A percentile compares a stretch with the other conserved stretches of the same genome.
phyloP scores from a whole-genome alignment of 2,888 invertebrate genomes.

The Achlya flavicornis region DNA sequence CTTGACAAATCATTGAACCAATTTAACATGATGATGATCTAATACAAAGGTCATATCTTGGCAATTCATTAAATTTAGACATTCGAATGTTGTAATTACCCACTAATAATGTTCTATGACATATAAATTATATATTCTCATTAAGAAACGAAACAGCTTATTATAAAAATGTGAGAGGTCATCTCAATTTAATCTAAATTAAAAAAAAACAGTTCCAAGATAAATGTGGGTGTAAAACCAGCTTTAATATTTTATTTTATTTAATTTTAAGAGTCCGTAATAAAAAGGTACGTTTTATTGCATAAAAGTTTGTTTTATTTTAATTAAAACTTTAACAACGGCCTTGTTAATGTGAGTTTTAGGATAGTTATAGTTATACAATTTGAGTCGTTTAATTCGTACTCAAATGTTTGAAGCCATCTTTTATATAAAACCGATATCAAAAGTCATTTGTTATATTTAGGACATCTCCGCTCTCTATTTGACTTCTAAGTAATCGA shows the following conservation, averaged over 20 bases:
- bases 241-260: background rate
- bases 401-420: no score
- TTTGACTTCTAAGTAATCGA: no score
- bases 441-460: no score
- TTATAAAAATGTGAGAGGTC: background rate
- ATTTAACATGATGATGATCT: conserved; percentile 1
- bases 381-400: background rate
- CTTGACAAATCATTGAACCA: background rate
- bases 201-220: background rate
- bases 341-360: background rate
- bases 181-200: background rate
- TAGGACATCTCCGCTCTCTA: no score
- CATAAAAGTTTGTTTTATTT: background rate
- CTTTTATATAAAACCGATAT: no score
- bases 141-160: background rate
- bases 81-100: background rate
- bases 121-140: background rate
- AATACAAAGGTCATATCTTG: background rate
- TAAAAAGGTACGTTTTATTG: conserved; percentile 2
- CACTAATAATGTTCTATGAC: background rate
- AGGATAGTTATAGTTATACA: background rate
- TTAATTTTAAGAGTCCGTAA: background rate
- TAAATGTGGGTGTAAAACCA: background rate
- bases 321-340: background rate
- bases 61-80: background rate